Conservation (phyloP, 2,888 invertebrate genomes). For the Mesoligia furuncula region DNA sequence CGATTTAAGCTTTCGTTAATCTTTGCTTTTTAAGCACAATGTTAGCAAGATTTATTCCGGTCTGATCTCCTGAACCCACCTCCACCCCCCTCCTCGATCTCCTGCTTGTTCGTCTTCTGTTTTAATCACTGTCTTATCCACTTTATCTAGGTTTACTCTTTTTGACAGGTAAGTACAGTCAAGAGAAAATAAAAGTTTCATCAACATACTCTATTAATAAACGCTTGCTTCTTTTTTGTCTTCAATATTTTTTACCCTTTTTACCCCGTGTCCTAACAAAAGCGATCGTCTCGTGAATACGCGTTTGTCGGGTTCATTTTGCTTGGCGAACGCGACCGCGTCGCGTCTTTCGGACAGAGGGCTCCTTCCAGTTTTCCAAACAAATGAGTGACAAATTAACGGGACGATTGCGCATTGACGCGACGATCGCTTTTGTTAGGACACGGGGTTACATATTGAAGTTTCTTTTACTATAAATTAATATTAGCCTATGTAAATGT, state of each 20-base stretch:
- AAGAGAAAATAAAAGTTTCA: no score
- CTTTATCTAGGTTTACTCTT: no score
- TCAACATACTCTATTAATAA: no score
- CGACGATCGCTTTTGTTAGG: background rate
- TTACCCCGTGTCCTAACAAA: background rate
- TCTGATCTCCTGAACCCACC: no score
- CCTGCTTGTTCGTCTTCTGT: no score
- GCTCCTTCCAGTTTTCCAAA: background rate
- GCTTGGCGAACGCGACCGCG: background rate
- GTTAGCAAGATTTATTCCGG: no score
- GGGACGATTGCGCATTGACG: background rate
- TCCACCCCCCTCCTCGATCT: no score
- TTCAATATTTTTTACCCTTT: background rate
- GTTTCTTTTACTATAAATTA: background rate
- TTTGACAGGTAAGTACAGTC: no score
- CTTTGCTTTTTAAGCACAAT: background rate
- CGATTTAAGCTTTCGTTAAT: background rate
- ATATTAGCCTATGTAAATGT: background rate
- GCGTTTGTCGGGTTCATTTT: background rate
- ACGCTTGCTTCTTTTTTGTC: background rate
- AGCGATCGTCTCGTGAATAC: background rate
- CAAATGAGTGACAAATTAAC: background rate
- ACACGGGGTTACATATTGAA: background rate
- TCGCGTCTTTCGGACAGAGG: background rate
- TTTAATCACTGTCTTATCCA: no score